Base-by-base conservation (phyloP, 1,140 invertebrate genomes). In the Solenopsis invicta region DNA sequence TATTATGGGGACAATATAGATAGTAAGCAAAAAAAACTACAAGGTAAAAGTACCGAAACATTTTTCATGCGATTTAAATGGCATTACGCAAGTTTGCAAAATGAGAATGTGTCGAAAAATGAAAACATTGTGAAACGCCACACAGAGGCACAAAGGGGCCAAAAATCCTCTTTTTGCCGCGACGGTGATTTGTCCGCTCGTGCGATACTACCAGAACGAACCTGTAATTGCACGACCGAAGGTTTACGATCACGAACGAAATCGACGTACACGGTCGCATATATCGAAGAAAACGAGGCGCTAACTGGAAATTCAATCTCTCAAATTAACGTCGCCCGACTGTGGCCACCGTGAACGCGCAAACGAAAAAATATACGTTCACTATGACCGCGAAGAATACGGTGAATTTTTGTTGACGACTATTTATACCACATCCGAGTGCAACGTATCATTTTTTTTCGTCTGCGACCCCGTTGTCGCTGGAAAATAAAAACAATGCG, bases 241-340 rank as follows among this genome's bases (percentile, higher is more conserved):
- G 69, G 54, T 84, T 82, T 74, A 84, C 29, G 67, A 16, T 48
- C 13, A 18, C 54, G 52, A 48, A 66, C 16, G 16, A 18, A 64
- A 82, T 74, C 80, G 69, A 82, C 29, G 29, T 45, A 24, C n/a
- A n/a, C 72, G n/a, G n/a, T 54, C 52, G 67, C 41, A 54, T 61
- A 82, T 74, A 84, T 74, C 34, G 54, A 75, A 84, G 69, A 84
- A 84, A 75, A 75, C 69, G 69, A 84, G 37, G 29, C 69, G 69
- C 61, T 75, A 84, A 84, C 69, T 24, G 21, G 80, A 62, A 75
- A 84, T 84, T 84, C 41, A 84, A 84, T 75, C 54, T 84, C 61
- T n/a, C 45, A 54, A 75, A 84, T 84, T 75, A 84, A 84, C 54
- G 37, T 81, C 62, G 9, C 21, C 10, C 50, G 48, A 12, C 21